phyloP scores from a whole-genome alignment of 2,888 invertebrate species.

The Coecobrya sp. region DNA sequence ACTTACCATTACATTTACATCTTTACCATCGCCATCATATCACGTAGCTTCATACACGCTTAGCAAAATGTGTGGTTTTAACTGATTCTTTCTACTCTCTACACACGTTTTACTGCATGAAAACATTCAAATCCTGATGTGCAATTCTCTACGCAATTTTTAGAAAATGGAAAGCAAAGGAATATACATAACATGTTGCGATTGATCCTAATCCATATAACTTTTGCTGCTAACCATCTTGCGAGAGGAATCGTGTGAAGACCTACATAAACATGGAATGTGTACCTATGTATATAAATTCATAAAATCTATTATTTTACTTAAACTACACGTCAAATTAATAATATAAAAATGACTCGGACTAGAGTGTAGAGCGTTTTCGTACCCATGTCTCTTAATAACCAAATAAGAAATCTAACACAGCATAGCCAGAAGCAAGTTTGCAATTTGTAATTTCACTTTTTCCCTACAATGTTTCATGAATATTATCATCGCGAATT shows the following conservation, averaged over 20 bases:
- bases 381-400: not conserved
- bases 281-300: not conserved
- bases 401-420: not conserved
- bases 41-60: not conserved
- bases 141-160: no score
- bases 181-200: no score
- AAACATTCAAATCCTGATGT: no score
- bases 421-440: not conserved
- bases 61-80: not conserved
- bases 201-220: no score
- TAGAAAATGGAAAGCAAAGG: no score
- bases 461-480: not conserved
- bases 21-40: not conserved
- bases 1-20: not conserved
- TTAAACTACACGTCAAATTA: not conserved
- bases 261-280: no score
- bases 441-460: not conserved
- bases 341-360: not conserved
- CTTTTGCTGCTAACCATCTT: no score
- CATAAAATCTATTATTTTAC: not conserved
- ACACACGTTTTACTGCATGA: no score
- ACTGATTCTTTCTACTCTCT: no score
- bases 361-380: not conserved
- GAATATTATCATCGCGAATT: not conserved
- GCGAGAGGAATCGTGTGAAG: no score